Base-by-base conservation (phyloP, 1,140 invertebrate genomes). In the Drosophila asahinai region DNA sequence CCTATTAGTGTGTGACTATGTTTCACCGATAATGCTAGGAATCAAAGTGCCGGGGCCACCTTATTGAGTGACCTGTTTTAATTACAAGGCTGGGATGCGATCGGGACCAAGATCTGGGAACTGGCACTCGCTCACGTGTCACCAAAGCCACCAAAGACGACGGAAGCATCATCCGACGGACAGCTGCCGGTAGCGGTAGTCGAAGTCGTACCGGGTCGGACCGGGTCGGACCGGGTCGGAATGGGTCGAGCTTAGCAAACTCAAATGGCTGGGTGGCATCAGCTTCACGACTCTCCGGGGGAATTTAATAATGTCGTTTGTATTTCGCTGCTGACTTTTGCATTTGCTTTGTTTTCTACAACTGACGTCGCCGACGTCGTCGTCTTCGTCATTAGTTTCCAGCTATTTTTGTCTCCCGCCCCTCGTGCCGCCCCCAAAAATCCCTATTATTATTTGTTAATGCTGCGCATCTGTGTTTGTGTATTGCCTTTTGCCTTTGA, bases 291-390 rank as follows among this genome's bases (percentile, higher is more conserved):
- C 62, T 81, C 54, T 61, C 25, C 49, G 68, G 65, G 73, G 81
- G 84, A 79, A 87, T 84, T 84, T 89, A 89, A 87, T 87, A 84
- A 84, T 81, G 84, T 90, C 84, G 78, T 90, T 87, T 84, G 84
- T 89, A 84, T 87, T 84, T 83, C 36, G 47, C 68, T 77, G 54
- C 57, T 63, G 78, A 48, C 75, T 74, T 80, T 86, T 74, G 78
- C 68, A 74, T 72, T 67, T 49, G 68, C 77, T 82, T 80, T 77
- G 73, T 65, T 81, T 68, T 70, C 60, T 61, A 61, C 42, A 48
- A 48, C 48, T 65, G 65, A 77, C 57, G 60, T 36, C 43, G 38
- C 67, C 58, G 40, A 30, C 58, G 42, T 14, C 33, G 49, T 40
- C 45, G 64, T 62, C 42, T 40, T 67, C 77, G 68, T 82, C 75